A percentile compares a stretch with the other conserved stretches of the same genome.
Conservation (phyloP, 2,888 invertebrate species). For the Thereva unica region DNA sequence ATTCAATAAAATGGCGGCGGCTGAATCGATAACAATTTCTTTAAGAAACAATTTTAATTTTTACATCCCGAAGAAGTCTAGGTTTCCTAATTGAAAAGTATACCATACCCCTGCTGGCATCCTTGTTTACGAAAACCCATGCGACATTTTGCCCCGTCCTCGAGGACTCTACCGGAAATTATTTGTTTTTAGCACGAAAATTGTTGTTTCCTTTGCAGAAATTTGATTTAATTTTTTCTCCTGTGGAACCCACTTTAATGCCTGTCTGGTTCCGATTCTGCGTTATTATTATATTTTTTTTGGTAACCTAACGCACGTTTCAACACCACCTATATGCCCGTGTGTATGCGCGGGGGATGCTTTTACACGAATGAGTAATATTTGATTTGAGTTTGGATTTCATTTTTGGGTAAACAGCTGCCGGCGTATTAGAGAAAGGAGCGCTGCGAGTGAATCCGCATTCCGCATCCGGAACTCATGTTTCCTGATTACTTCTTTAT, state of each 20-base stretch:
- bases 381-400: constrained; percentile 14
- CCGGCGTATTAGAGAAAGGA: constrained; percentile 17
- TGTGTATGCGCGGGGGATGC: constrained; percentile 7
- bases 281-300: constrained; percentile 5
- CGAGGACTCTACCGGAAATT: constrained; percentile 19
- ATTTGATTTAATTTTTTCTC: constrained; percentile 24
- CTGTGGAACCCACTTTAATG: constrained; percentile 1
- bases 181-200: constrained; percentile 25
- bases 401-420: constrained; percentile 17
- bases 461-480: constrained; percentile 1
- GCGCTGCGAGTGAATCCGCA: background rate
- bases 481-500: constrained; percentile 32
- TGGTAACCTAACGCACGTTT: background rate
- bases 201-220: constrained; percentile 23
- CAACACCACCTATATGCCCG: background rate
- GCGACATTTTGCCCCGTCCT: too few species aligned
- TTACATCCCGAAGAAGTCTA: too few species aligned
- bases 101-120: too few species aligned
- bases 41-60: too few species aligned
- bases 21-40: too few species aligned
- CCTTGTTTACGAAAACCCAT: too few species aligned
- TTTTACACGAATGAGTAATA: constrained; percentile 27
- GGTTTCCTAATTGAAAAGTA: too few species aligned
- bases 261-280: background rate
- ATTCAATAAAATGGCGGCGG: too few species aligned